Percentiles rank a stretch among this genome's conserved stretches.
phyloP scores from a whole-genome alignment of 2,888 invertebrate genomes.

The Nephrotoma flavescens region DNA sequence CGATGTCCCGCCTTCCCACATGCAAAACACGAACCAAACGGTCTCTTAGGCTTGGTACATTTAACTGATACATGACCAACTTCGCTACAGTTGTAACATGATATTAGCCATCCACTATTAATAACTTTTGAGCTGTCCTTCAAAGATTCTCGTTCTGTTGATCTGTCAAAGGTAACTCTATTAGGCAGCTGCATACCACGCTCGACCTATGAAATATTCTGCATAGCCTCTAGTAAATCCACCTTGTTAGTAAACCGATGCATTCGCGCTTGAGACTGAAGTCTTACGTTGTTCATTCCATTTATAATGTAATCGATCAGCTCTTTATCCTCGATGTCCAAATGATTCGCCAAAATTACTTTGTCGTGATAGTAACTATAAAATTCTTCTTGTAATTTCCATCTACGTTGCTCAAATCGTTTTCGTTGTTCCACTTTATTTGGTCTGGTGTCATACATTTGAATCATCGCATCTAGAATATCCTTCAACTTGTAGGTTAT shows the following conservation, averaged over 20 bases:
- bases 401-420: too few species aligned
- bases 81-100: not conserved
- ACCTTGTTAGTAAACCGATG: not conserved
- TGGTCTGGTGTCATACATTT: too few species aligned
- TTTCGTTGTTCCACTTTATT: too few species aligned
- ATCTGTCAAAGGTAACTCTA: not conserved
- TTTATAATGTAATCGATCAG: too few species aligned
- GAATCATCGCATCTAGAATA: too few species aligned
- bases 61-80: not conserved
- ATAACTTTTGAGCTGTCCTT: not conserved
- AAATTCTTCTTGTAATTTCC: too few species aligned
- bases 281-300: too few species aligned
- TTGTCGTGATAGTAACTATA: too few species aligned
- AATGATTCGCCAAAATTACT: too few species aligned
- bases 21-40: not conserved
- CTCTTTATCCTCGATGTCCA: too few species aligned
- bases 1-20: too few species aligned
- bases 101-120: not conserved
- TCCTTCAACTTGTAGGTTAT: too few species aligned
- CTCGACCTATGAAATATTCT: not conserved
- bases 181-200: not conserved
- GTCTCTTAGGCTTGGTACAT: not conserved
- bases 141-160: not conserved
- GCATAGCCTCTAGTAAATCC: not conserved
- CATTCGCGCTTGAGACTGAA: not conserved